Evolutionary conservation across 2,113 vertebrate genomes (phyloP), one percentile per base, ranked within the genome.

Genomic region (Odontesthes bonariensis): DNA sequence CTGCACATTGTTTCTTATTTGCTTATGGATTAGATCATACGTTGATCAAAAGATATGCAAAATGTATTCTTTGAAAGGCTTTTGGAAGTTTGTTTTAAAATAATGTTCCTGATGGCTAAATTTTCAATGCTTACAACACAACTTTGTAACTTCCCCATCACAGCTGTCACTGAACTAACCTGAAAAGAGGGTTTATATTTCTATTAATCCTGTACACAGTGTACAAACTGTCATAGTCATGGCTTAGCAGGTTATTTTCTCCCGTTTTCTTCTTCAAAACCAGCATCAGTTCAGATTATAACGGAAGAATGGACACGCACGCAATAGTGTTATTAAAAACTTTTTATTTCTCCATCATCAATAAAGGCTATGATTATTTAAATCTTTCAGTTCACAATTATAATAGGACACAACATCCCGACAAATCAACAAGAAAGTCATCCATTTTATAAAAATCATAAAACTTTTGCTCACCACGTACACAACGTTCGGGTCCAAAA

Each of bases 281-380:
- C 2, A n/a, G 49, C 11, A 49, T 17, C 11, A 6, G 17, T 47
- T 1, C 46, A 51, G 32, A 20, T 14, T 22, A 13, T 8, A 51
- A 51, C 12, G 1, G 23, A 16, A 47, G 6, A 63, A 42, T 55
- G 8, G 68, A 23, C 27, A 62, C 27, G 31, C 33, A 12, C 38
- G 9, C 67, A 46, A 57, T 9, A 7, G 46, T 10, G 17, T 23
- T 16, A 82, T 65, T 79, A 82, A 87, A 84, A 82, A 83, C 54
- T 20, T 16, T 55, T 84, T 82, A 86, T 70, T 81, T 86, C 19
- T 79, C 54, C 17, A 77, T 73, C 57, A 49, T 63, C 71, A 81
- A 68, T 73, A 80, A 83, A 85, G 22, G 20, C 49, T 64, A 57
- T 79, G 55, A 66, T 19, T 72, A 72, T 77, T 75, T 58, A 62